Evolutionary conservation across 2,888 invertebrate genomes (phyloP), one percentile per base, ranked within the genome.

Genomic region (Laothoe populi): DNA sequence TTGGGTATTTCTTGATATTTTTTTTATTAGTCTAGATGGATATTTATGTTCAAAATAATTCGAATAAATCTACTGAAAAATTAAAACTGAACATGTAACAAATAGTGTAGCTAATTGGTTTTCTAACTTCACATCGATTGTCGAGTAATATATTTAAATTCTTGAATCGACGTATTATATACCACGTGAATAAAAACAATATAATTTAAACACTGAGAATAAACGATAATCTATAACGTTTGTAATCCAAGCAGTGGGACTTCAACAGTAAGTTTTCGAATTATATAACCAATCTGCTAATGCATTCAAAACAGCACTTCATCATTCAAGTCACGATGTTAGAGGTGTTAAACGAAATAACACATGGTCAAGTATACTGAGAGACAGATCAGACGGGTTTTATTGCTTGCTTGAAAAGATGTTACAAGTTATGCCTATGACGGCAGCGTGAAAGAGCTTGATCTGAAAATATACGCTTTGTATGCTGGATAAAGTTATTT

Each of bases 391-490:
- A 19, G 53, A 31, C 53, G 11, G 53, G 10, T 53, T 49, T 53
- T 35, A 53, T 31, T 31, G 31, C 19, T n/a, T 26, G 38, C 21
- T 23, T 35, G 31, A 53, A 53, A 49, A 31, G 53, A 35, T 53
- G n/a, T 48, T 48, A 23, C 8, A 31, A 16, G 42, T 44, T 5
- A 8, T 1, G n/a, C 48, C 7, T 35, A 31, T 31, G 49, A 53
- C 44, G 19, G 44, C 19, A 19, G 16, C n/a, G 7, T 44, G 44
- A 44, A 19, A 19, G 10, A 19, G 44, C 44, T 19, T 44, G 19
- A 44, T 44, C 44, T 44, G 19, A 19, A 44, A 19, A 44, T 21
- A 19, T 44, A 7, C 2, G 16, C 0, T 16, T 16, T 5, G 42
- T 16, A 40, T 31, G 8, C 31, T 31, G 31, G 31, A 31, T 8